Base-by-base conservation (phyloP, 2,888 invertebrate genomes). In the Noctua comes region DNA sequence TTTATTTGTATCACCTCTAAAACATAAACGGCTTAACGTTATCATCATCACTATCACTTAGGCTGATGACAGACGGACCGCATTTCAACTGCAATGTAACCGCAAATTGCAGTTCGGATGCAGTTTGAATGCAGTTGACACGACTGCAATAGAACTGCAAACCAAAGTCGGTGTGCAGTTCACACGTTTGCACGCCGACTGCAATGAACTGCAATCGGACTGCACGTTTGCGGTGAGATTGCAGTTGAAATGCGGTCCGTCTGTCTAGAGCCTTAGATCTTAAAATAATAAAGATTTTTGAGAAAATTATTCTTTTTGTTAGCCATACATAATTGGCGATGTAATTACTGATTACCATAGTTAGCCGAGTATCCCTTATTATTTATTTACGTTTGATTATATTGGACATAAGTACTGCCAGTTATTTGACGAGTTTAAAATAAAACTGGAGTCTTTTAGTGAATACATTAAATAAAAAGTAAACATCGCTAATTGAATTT, bases 401-500 rank as follows among this genome's bases (percentile, higher is more conserved):
- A 71, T 76, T 70, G 27, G 46, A 62, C 36, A 75, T 73, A 54
- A 24, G 48, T 51, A 75, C 71, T 54, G 31, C 66, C 64, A 70
- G 65, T 73, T 68, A 71, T 51, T 68, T 62, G 66, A 59, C 21
- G 40, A 79, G 21, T 71, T 74, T n/a, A 36, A 73, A 62, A 54
- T 73, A 16, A 31, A 77, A 80, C 76, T 76, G 40, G 54, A 73
- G 68, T 64, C 10, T 73, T 84, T 84, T 80, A 76, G 66, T 77
- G n/a, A 76, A 76, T 40, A 72, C 48, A 73, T 81, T 80, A 57
- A 76, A 80, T 83, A 57, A 77, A 80, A 74, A 68, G 73, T 86
- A 74, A 79, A 84, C 87, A 82, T 87, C 72, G 87, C 89, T 90
- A 90, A 89, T 87, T 90, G 76, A 88, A 85, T 86, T 88, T 91